These are phyloP conservation scores for Steinernema feltiae DNA, from an alignment of 1,140 invertebrate species.

Conservation along the genomic window DNA sequence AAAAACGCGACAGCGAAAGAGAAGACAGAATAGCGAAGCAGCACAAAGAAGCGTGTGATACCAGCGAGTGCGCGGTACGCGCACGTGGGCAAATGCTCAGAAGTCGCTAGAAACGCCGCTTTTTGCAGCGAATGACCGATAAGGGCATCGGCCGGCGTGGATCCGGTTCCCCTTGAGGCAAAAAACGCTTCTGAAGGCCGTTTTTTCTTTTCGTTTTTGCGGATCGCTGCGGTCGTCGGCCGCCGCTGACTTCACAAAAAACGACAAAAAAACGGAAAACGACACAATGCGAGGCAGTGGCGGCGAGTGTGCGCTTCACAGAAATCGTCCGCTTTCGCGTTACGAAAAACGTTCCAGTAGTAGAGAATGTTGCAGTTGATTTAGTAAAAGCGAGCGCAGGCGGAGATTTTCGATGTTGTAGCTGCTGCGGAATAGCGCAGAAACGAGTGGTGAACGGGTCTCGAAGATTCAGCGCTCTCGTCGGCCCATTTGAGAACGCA, in stretches of 20 bases:
- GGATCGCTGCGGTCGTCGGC: background rate
- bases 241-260: background rate
- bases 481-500: background rate
- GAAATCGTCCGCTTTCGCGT: background rate
- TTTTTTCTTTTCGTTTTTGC: background rate
- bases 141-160: background rate
- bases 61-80: too few species aligned
- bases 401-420: background rate
- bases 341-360: background rate
- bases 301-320: background rate
- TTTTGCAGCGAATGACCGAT: background rate
- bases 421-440: too few species aligned
- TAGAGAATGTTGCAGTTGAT: too few species aligned
- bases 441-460: too few species aligned
- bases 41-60: background rate
- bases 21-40: constrained; percentile 8
- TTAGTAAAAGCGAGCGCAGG: too few species aligned
- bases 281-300: background rate
- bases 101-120: too few species aligned
- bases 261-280: background rate
- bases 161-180: background rate
- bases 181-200: constrained; percentile 3
- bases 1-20: background rate
- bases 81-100: too few species aligned
- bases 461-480: background rate